These are phyloP conservation scores for Vanessa tameamea DNA, from an alignment of 1,140 invertebrate genomes.

Conservation along the genomic window DNA sequence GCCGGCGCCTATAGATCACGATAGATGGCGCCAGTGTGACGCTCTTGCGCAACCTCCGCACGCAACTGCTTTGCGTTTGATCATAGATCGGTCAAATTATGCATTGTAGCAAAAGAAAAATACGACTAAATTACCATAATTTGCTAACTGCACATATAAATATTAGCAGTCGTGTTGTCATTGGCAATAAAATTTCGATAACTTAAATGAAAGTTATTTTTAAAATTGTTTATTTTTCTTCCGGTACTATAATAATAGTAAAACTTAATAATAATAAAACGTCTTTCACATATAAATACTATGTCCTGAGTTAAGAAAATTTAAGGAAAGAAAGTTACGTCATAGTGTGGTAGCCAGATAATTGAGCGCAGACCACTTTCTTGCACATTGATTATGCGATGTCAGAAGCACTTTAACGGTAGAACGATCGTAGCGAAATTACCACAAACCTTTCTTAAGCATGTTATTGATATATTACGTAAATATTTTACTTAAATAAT, in stretches of 20 bases:
- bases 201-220: too few relatives aligned
- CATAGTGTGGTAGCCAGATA: constrained; percentile 7
- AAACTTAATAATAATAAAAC: too few relatives aligned
- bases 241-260: too few relatives aligned
- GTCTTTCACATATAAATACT: too few relatives aligned
- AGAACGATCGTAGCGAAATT: constrained; percentile 23
- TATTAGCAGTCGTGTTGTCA: too few relatives aligned
- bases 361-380: constrained; percentile 30
- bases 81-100: constrained; percentile 10
- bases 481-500: too few relatives aligned
- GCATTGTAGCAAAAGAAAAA: not conserved
- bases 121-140: not conserved
- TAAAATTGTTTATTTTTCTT: too few relatives aligned
- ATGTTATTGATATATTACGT: not conserved
- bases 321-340: not conserved
- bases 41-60: constrained; percentile 56
- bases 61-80: constrained; percentile 40
- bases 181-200: too few relatives aligned
- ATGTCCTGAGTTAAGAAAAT: not conserved
- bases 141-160: not conserved
- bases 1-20: constrained; percentile 69
- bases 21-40: constrained; percentile 68
- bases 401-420: constrained; percentile 35
- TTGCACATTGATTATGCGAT: constrained; percentile 30
- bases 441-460: constrained; percentile 24